Evolutionary conservation across 2,113 vertebrate species (phyloP).

Genomic region (Okapia johnstoni): DNA sequence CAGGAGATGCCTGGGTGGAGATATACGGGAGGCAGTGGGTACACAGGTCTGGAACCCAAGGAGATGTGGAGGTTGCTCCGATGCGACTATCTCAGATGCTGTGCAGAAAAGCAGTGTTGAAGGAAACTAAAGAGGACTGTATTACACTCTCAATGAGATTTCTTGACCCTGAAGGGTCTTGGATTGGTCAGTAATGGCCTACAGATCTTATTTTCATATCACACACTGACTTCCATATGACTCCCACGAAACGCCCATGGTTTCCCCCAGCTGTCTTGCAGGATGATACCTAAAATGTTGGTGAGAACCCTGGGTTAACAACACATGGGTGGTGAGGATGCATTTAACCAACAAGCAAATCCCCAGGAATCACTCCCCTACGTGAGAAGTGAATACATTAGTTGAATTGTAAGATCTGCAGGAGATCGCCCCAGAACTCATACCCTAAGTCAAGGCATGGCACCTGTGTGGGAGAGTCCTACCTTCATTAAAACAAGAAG

Average conservation of each 20-base stretch:
- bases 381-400: background rate
- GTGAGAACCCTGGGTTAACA: background rate
- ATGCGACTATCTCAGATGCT: background rate
- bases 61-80: background rate
- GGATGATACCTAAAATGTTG: background rate
- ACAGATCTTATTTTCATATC: background rate
- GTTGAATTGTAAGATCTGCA: background rate
- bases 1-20: background rate
- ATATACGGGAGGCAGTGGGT: too few species aligned
- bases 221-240: background rate
- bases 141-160: background rate
- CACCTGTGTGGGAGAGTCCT: background rate
- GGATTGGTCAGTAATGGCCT: background rate
- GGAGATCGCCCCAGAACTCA: background rate
- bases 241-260: background rate
- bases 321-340: background rate
- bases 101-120: background rate
- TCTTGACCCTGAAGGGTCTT: background rate
- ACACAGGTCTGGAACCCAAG: background rate
- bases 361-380: background rate
- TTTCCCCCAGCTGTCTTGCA: background rate
- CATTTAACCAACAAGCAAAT: background rate
- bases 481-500: background rate
- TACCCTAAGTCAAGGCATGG: background rate
- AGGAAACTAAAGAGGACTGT: background rate